Evolutionary conservation across 2,888 invertebrate genomes (phyloP), one percentile per base, ranked within the genome.

Genomic region (Lasioglossum figueresi): DNA sequence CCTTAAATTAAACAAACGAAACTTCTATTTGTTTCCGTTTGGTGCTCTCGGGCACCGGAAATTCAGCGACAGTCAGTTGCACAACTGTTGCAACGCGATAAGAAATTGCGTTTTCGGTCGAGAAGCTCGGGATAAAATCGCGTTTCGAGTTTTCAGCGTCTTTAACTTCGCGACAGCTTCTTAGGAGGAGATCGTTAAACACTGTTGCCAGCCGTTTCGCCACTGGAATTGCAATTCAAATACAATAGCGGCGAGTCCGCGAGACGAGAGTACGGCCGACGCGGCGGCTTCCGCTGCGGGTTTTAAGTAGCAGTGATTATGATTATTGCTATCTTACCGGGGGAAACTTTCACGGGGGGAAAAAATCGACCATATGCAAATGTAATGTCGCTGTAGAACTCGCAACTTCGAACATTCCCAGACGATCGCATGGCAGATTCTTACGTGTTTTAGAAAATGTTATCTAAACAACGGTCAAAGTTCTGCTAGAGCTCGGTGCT

Each of bases 311-410:
- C 75, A 14, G 27, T 43, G 59, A 63, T 63, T 75, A 63, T 43
- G 75, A 63, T 40, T 59, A 59, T 63, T 75, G 59, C 75, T 31
- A 75, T 75, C 16, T 59, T 75, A 75, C 75, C 5, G 59, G 59
- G 43, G 59, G 43, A 19, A 59, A 59, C 37, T 75, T 70, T 52
- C 52, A 4, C 68, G 23, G 31, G 27, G n/a, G 14, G 8, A 45
- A 52, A 72, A 73, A 73, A 73, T 73, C 27, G 52, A 14, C 34
- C 73, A 34, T 52, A 52, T 52, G 73, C 52, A 52, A 73, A 52
- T 73, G 48, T 73, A 73, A 73, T 12, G 73, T 52, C 31, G 34
- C 34, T 34, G 14, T 19, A 19, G 31, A 48, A 71, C 43, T 72
- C 45, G 72, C 40, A 48, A 73, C 73, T 73, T 52, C 14, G 34